Conservation (phyloP, 2,113 vertebrate species). For the Pagrus major region DNA sequence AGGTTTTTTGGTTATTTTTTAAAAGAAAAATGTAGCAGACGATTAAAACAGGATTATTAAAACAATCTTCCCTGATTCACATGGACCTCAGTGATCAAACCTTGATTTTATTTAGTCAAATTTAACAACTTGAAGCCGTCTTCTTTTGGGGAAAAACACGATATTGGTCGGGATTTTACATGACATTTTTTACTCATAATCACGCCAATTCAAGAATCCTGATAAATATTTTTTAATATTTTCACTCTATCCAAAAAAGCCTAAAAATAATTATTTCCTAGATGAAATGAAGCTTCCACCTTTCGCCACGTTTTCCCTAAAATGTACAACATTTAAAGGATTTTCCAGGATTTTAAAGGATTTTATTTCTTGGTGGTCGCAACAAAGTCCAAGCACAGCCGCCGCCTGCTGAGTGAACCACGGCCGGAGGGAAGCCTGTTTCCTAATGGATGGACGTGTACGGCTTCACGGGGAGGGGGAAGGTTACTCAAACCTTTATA, state of each 20-base stretch:
- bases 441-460: background rate
- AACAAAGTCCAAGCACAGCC: background rate
- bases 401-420: background rate
- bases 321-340: background rate
- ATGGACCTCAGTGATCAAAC: too few relatives aligned
- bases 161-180: background rate
- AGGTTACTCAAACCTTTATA: background rate
- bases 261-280: background rate
- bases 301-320: background rate
- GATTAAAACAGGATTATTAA: too few relatives aligned
- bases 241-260: background rate
- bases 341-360: background rate
- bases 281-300: background rate
- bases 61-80: background rate
- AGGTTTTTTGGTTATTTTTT: too few relatives aligned
- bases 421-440: background rate
- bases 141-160: background rate
- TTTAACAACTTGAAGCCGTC: background rate
- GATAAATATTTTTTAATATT: background rate
- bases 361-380: background rate
- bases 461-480: background rate
- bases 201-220: background rate
- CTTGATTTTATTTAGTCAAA: background rate
- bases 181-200: too few relatives aligned
- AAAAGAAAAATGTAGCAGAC: too few relatives aligned